A percentile compares a stretch with the other conserved stretches of the same genome.
These are phyloP conservation scores for Rhysida immarginata DNA, from an alignment of 1,140 invertebrate species.

Conservation along the genomic window DNA sequence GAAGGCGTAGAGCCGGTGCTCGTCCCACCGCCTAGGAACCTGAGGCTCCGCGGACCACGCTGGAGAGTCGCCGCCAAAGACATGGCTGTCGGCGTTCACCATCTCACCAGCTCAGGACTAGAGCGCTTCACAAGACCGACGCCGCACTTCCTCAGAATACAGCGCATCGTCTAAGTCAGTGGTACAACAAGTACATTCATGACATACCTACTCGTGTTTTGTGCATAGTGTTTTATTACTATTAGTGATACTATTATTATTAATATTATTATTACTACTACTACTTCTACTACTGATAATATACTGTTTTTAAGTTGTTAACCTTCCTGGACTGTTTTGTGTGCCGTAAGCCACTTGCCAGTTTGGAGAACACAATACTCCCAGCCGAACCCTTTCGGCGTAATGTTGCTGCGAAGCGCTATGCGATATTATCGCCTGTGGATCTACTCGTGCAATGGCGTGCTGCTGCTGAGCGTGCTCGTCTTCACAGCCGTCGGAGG, in stretches of 20 bases:
- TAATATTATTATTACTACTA: too few species aligned
- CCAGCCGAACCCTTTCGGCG: not conserved
- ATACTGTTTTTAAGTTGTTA: too few species aligned
- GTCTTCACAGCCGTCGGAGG: conserved; percentile 61
- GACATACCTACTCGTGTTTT: not conserved
- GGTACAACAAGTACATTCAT: not conserved
- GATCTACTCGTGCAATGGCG: conserved; percentile 83
- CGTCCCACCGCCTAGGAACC: not conserved
- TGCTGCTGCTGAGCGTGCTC: conserved; percentile 59
- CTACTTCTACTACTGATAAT: too few species aligned
- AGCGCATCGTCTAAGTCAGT: not conserved
- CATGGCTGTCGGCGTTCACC: not conserved
- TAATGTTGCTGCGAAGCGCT: conserved; percentile 28
- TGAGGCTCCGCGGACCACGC: not conserved
- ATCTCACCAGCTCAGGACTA: not conserved
- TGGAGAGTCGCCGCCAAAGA: not conserved
- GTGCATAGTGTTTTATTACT: not conserved
- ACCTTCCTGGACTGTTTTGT: too few species aligned
- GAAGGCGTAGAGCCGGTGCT: not conserved
- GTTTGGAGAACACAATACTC: too few species aligned
- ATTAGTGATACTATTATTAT: too few species aligned
- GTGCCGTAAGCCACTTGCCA: not conserved
- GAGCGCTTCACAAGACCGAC: not conserved
- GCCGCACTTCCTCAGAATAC: not conserved
- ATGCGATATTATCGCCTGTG: conserved; percentile 69